These are phyloP conservation scores for Rhabdomys pumilio DNA, from an alignment of 2,797 vertebrate genomes.

Conservation along the genomic window DNA sequence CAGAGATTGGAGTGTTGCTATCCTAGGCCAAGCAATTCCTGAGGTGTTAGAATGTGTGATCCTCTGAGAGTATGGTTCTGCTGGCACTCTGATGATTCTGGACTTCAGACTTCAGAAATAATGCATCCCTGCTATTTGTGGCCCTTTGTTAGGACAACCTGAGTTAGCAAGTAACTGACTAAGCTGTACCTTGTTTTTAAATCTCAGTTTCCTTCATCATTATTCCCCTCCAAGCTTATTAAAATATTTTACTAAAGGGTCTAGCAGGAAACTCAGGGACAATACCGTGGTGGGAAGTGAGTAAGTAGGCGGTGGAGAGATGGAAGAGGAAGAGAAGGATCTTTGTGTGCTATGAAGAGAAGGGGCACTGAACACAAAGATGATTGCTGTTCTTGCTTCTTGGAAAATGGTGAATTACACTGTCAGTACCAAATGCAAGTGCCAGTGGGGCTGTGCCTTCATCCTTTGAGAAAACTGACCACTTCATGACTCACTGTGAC, in stretches of 20 bases:
- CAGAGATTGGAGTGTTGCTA: neutral
- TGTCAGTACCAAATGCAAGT: neutral
- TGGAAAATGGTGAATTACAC: neutral
- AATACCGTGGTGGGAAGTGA: neutral
- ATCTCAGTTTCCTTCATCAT: conserved; percentile 10
- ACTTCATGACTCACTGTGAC: neutral
- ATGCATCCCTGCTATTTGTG: neutral
- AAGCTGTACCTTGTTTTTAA: neutral
- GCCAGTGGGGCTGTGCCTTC: neutral
- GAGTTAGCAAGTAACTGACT: neutral
- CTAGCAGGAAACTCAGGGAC: neutral
- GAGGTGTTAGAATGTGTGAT: neutral
- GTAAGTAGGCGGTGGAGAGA: neutral
- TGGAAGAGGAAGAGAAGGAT: too few relatives aligned
- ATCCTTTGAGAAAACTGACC: neutral
- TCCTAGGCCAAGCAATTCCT: neutral
- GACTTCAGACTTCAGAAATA: neutral
- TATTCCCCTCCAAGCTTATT: neutral
- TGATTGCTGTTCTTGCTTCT: neutral
- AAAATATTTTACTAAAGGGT: neutral
- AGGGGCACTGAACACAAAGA: neutral
- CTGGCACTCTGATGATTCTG: neutral
- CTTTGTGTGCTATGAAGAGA: too few relatives aligned
- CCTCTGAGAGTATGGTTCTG: too few relatives aligned
- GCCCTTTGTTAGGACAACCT: neutral